Evolutionary conservation across 92 coral and sea anemone species (phyloP).

Genomic region (Micromussa lordhowensis): DNA sequence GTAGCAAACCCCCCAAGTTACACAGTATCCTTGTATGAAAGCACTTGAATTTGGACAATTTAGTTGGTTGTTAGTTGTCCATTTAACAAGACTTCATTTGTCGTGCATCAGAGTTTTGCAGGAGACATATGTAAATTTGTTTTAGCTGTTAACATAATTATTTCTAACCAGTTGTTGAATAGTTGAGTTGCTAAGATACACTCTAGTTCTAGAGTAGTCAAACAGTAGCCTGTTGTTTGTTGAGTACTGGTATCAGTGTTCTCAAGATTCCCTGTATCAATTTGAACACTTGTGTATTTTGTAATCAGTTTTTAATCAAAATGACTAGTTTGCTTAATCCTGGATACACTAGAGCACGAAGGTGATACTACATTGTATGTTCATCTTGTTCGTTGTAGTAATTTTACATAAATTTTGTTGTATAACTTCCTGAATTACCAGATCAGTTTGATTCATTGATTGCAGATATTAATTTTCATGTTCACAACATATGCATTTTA

Average conservation of each 20-base stretch:
- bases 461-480: background rate
- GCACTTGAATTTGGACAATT: background rate
- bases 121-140: slow-evolving; percentile 24
- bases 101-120: slow-evolving; percentile 2
- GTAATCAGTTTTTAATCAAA: background rate
- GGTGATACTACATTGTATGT: background rate
- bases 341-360: slow-evolving; percentile 23
- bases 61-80: background rate
- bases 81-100: no score
- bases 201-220: background rate
- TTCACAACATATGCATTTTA: background rate
- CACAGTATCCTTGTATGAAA: background rate
- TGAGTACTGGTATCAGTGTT: background rate
- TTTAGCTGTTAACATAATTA: slow-evolving; percentile 18
- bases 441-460: background rate
- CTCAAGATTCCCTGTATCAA: background rate
- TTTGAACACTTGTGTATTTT: background rate
- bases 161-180: slow-evolving; percentile 17
- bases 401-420: background rate
- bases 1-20: background rate
- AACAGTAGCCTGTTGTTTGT: background rate
- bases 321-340: slow-evolving; percentile 28
- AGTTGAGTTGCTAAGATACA: slow-evolving; percentile 43
- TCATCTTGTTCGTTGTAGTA: background rate
- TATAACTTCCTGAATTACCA: background rate